These are phyloP conservation scores for Anthonomus grandis DNA, from an alignment of 1,140 invertebrate genomes.

Conservation along the genomic window DNA sequence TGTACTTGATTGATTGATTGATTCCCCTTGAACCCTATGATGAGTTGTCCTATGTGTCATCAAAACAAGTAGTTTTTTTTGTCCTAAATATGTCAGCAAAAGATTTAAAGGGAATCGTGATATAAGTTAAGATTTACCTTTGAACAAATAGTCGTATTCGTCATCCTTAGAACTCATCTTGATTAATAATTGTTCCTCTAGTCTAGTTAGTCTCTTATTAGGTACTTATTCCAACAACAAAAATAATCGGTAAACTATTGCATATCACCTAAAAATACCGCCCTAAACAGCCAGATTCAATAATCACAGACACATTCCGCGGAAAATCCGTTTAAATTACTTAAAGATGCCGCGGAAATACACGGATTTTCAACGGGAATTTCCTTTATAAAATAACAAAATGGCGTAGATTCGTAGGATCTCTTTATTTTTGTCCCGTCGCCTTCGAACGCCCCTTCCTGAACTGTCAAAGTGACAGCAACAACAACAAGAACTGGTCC, in stretches of 20 bases:
- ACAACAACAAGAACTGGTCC: background rate
- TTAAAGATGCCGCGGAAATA: slow-evolving; percentile 31
- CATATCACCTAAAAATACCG: slow-evolving; percentile 43
- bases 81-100: background rate
- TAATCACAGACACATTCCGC: slow-evolving; percentile 47
- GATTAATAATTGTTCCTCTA: slow-evolving; percentile 19
- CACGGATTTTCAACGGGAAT: slow-evolving; percentile 17
- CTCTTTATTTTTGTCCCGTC: slow-evolving; percentile 31
- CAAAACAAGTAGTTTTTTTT: slow-evolving; percentile 7
- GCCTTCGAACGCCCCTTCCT: slow-evolving; percentile 39
- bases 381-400: slow-evolving; percentile 30
- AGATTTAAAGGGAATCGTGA: too few relatives aligned
- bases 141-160: slow-evolving; percentile 99
- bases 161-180: slow-evolving; percentile 96
- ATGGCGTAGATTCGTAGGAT: slow-evolving; percentile 42
- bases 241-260: slow-evolving; percentile 29
- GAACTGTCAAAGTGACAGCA: slow-evolving; percentile 28
- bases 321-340: slow-evolving; percentile 30
- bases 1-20: slow-evolving; percentile 6
- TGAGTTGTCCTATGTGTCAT: slow-evolving; percentile 42
- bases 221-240: slow-evolving; percentile 14
- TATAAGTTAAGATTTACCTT: slow-evolving; percentile 70
- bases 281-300: slow-evolving; percentile 30
- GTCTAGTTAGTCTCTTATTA: slow-evolving; percentile 10
- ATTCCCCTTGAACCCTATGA: slow-evolving; percentile 38